These are phyloP conservation scores for Drosophila pachea DNA, from an alignment of 1,140 invertebrate species.

Conservation along the genomic window DNA sequence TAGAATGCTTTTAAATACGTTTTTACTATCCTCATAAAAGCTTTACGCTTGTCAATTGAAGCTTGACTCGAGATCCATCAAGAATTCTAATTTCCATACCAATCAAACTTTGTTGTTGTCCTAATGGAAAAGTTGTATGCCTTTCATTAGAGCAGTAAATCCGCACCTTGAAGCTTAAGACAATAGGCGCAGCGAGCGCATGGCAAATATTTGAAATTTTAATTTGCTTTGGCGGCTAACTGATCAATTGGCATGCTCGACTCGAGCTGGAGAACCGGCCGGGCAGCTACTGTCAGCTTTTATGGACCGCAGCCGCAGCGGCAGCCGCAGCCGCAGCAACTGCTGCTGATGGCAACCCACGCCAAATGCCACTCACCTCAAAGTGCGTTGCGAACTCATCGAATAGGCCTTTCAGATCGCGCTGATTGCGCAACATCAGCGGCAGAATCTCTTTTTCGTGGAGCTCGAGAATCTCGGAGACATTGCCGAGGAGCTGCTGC, in stretches of 20 bases:
- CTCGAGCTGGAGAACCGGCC: constrained; percentile 7
- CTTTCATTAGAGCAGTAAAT: constrained; percentile 15
- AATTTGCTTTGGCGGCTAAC: constrained; percentile 32
- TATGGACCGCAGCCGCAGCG: no score
- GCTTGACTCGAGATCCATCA: neutral
- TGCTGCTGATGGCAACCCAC: constrained; percentile 3
- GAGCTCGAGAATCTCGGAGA: constrained; percentile 64
- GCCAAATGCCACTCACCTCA: constrained; percentile 56
- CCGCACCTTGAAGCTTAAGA: neutral
- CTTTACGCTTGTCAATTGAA: no score
- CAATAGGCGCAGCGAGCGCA: constrained; percentile 12
- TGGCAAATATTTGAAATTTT: constrained; percentile 51
- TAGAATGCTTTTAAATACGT: no score
- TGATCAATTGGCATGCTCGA: constrained; percentile 14
- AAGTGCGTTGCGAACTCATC: constrained; percentile 71
- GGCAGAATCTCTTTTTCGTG: constrained; percentile 73
- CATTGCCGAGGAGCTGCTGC: constrained; percentile 58
- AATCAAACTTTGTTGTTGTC: neutral
- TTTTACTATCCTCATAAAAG: no score
- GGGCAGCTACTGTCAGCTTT: constrained; percentile 10
- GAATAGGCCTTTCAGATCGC: constrained; percentile 72
- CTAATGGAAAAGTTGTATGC: neutral
- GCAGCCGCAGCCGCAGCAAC: no score
- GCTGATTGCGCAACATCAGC: constrained; percentile 68
- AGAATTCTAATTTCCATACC: neutral